These are phyloP conservation scores for Pogonognathellus flavescens DNA, from an alignment of 1,140 invertebrate species.

Conservation along the genomic window DNA sequence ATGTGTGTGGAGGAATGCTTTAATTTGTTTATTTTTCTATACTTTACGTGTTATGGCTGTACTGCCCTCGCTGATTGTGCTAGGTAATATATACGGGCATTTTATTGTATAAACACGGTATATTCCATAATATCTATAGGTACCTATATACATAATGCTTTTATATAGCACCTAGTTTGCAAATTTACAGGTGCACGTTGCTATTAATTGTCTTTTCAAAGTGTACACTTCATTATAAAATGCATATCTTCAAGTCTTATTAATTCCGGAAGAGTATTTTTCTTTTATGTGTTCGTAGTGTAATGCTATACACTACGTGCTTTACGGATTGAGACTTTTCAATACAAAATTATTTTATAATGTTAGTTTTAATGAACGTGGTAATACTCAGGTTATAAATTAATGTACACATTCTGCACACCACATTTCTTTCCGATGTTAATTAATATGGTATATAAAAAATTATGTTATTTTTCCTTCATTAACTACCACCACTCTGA, in stretches of 20 bases:
- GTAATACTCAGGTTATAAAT: neutral
- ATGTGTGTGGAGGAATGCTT: no score
- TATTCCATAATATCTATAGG: neutral
- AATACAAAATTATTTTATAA: neutral
- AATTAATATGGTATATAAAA: conserved; percentile 1
- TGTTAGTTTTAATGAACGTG: neutral
- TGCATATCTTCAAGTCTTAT: conserved; percentile 14
- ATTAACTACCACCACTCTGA: neutral
- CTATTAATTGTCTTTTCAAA: conserved; percentile 34
- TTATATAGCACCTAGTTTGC: neutral
- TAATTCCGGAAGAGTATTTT: conserved; percentile 47
- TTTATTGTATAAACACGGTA: conserved; percentile 24
- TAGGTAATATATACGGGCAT: conserved; percentile 14
- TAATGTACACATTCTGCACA: neutral
- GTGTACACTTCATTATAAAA: neutral
- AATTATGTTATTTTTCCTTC: conserved; percentile 21
- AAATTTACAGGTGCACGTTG: conserved; percentile 31
- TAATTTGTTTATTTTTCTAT: no score
- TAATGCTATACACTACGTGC: neutral
- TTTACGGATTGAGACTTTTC: conserved; percentile 21
- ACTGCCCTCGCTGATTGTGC: neutral
- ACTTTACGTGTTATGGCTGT: neutral
- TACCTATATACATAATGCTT: neutral
- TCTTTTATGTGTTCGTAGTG: neutral
- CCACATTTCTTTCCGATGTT: conserved; percentile 31